A percentile compares a stretch with the other conserved stretches of the same genome.
Conservation (phyloP, 2,888 invertebrate species). For the Cylindroiulus punctatus region DNA sequence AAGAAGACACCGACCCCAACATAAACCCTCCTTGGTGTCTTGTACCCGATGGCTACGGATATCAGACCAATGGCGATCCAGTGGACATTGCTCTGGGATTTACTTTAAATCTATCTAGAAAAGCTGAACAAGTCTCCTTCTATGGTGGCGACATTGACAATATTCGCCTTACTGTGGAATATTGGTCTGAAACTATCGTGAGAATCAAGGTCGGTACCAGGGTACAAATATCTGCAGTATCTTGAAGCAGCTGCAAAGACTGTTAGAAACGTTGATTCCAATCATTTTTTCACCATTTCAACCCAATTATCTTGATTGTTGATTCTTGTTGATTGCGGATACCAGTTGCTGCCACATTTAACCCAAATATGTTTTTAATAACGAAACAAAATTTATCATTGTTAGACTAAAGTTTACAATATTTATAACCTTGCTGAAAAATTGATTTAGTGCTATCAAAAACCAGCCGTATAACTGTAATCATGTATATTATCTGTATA, state of each 20-base stretch:
- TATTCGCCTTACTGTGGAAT: constrained; percentile 55
- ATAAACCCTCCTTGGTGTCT: constrained; percentile 54
- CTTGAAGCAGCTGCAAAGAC: too few species aligned
- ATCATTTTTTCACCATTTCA: background rate
- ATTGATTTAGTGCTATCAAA: background rate
- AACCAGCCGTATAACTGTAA: background rate
- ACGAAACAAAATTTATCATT: too few species aligned
- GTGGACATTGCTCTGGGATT: background rate
- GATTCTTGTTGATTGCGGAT: too few species aligned
- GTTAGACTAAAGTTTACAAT: too few species aligned
- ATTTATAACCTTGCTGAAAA: too few species aligned
- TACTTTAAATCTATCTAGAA: background rate
- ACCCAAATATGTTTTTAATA: too few species aligned
- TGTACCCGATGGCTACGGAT: constrained; percentile 56
- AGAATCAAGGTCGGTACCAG: too few species aligned
- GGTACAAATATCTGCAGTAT: too few species aligned
- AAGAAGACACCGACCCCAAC: background rate
- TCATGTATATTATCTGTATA: background rate
- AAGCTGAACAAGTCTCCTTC: background rate
- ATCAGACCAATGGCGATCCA: constrained; percentile 21
- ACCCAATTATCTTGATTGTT: background rate
- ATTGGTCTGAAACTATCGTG: constrained; percentile 53
- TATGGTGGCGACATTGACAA: too few species aligned
- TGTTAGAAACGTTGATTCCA: background rate
- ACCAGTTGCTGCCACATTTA: too few species aligned